Conservation (phyloP, 2,113 vertebrate genomes). For the Phylloscopus trochilus region DNA sequence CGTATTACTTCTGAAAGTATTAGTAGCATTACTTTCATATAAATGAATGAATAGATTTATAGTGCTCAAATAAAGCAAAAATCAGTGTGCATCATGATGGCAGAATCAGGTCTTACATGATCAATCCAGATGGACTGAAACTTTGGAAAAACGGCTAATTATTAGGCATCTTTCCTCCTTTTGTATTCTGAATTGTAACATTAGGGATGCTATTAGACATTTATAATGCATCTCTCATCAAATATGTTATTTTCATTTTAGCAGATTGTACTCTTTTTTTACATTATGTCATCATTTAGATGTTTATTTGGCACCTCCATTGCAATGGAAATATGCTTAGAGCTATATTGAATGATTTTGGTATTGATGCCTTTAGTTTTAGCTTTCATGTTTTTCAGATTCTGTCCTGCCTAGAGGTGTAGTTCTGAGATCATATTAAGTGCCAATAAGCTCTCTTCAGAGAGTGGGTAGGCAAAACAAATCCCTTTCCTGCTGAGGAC, state of each 20-base stretch:
- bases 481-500: no score
- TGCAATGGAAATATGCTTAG: background rate
- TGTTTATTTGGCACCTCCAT: background rate
- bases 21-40: background rate
- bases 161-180: background rate
- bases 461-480: no score
- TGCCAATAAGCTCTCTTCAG: no score
- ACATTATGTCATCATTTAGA: background rate
- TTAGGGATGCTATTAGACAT: background rate
- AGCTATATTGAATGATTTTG: background rate
- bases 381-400: no score
- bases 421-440: no score
- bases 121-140: background rate
- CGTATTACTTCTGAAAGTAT: background rate
- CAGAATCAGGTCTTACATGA: background rate
- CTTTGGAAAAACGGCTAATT: background rate
- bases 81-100: no score
- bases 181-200: background rate
- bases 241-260: background rate
- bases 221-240: background rate
- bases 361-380: no score
- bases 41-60: background rate
- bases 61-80: background rate
- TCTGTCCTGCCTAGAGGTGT: no score
- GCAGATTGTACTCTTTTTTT: accelerated